Percentiles rank a stretch among this genome's conserved stretches.
Evolutionary conservation across 2,888 invertebrate species (phyloP).

Genomic region (Zaprionus bogoriensis): DNA sequence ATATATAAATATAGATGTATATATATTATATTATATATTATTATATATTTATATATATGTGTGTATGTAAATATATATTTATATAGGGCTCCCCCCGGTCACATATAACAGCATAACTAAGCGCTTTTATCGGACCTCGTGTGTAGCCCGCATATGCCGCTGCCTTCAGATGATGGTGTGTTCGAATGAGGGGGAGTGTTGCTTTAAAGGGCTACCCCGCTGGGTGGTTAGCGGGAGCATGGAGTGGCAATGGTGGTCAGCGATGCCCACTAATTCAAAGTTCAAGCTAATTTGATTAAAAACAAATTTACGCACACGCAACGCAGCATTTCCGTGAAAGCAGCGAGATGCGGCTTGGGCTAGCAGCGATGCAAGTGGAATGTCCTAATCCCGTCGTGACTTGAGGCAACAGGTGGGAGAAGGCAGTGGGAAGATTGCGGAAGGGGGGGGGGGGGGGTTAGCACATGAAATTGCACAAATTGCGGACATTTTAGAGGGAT

Average conservation of each 20-base stretch:
- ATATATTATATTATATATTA: too few species aligned
- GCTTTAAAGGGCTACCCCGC: not conserved
- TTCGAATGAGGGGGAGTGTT: not conserved
- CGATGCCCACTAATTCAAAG: conserved; percentile 33
- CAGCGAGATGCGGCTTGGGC: not conserved
- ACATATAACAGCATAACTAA: too few species aligned
- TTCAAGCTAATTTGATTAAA: conserved; percentile 50
- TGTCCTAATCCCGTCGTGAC: conserved; percentile 36
- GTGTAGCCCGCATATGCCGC: too few species aligned
- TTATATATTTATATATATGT: too few species aligned
- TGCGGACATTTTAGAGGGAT: conserved; percentile 13
- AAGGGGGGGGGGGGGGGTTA: not conserved
- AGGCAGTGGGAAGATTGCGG: conserved; percentile 24
- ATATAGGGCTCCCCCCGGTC: too few species aligned
- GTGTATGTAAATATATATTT: too few species aligned
- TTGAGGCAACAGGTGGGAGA: not conserved
- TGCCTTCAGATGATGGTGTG: too few species aligned
- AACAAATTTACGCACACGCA: conserved; percentile 59
- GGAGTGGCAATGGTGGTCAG: not conserved
- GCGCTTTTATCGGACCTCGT: too few species aligned
- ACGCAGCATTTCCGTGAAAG: conserved; percentile 77
- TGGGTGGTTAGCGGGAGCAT: not conserved
- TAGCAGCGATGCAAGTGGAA: not conserved
- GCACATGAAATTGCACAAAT: conserved; percentile 40
- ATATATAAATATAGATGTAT: too few species aligned